Percentiles rank a stretch among this genome's conserved stretches.
phyloP scores from a whole-genome alignment of 2,113 vertebrate species.

The Dipodomys merriami region DNA sequence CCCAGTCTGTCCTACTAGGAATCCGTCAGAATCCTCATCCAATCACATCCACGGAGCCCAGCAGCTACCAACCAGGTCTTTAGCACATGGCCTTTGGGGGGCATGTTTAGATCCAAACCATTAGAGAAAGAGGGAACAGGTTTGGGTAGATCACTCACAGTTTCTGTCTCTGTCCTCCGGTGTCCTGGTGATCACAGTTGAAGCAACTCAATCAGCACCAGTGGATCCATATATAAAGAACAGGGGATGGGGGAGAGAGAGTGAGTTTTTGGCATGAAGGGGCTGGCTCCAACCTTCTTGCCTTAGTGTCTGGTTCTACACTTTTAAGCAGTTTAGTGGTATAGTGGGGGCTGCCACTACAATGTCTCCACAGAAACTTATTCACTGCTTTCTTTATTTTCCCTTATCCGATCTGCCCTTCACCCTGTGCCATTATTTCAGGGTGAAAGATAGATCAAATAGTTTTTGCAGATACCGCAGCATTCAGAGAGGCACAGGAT shows the following conservation, averaged over 20 bases:
- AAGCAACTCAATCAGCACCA: neutral
- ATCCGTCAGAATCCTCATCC: neutral
- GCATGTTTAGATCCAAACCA: neutral
- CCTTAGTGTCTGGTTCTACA: neutral
- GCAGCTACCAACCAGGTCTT: neutral
- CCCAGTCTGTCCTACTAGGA: neutral
- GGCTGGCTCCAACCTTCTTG: neutral
- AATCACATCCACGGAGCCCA: neutral
- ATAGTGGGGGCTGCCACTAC: no score
- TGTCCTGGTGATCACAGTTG: neutral
- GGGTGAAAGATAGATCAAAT: neutral
- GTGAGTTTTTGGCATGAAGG: rapidly evolving
- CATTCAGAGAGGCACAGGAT: neutral
- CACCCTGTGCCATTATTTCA: neutral
- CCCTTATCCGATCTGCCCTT: neutral
- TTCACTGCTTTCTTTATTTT: neutral
- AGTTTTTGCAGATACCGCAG: neutral
- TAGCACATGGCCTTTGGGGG: neutral
- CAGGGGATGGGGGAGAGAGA: neutral
- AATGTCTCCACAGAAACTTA: neutral
- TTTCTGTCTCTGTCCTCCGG: neutral
- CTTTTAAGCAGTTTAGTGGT: no score
- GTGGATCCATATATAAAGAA: neutral
- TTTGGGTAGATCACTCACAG: neutral
- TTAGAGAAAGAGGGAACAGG: neutral